These are phyloP conservation scores for Eurypyga helias DNA, from an alignment of 2,113 vertebrate species.

Conservation along the genomic window DNA sequence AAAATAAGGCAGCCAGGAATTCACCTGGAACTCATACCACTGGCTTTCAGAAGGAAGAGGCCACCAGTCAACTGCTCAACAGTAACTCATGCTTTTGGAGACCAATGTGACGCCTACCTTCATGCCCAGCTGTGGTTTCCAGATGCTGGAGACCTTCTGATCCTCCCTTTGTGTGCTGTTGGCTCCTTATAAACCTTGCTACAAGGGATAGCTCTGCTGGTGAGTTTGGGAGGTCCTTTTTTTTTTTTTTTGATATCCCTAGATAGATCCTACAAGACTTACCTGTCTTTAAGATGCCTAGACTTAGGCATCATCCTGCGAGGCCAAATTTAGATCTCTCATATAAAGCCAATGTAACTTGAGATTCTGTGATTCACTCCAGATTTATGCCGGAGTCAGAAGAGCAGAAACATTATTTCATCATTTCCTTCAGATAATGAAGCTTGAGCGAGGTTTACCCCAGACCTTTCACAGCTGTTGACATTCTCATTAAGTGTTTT, in stretches of 20 bases:
- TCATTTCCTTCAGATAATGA: not conserved
- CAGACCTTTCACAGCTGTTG: slow-evolving; percentile 32
- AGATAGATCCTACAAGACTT: not conserved
- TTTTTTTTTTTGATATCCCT: too few relatives aligned
- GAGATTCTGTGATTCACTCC: not conserved
- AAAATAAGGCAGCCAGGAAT: not conserved
- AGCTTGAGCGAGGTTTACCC: not conserved
- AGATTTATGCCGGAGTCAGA: not conserved
- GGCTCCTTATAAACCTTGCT: not conserved
- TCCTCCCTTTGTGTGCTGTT: not conserved
- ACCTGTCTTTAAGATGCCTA: not conserved
- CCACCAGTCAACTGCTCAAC: not conserved
- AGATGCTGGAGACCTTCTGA: not conserved
- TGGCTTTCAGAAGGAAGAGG: not conserved
- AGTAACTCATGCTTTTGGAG: not conserved
- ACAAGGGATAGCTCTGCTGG: not conserved
- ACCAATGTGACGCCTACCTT: not conserved
- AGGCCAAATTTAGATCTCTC: not conserved
- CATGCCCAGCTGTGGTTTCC: not conserved
- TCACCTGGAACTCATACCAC: not conserved
- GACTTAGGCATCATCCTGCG: not conserved
- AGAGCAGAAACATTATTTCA: not conserved
- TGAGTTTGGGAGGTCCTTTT: not conserved
- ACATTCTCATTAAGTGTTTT: not conserved
- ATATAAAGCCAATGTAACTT: accelerated